Percentiles rank a stretch among this genome's conserved stretches.
Evolutionary conservation across 1,140 invertebrate species (phyloP).

Genomic region (Trissolcus basalis): DNA sequence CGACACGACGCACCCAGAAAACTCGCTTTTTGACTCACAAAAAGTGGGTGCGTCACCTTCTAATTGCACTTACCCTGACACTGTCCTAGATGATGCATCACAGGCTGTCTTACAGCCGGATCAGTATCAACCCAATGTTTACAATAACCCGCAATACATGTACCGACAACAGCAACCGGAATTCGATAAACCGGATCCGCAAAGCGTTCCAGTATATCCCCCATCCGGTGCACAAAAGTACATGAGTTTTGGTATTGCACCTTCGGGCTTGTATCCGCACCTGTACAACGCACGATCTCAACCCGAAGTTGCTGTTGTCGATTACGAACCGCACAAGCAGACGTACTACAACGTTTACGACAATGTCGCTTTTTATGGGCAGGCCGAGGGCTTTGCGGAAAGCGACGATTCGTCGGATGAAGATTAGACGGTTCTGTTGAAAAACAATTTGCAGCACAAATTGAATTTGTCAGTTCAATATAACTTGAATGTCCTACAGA

Average conservation of each 20-base stretch:
- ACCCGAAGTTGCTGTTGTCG: slow-evolving; percentile 69
- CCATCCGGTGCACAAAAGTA: slow-evolving; percentile 62
- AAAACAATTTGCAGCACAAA: no score
- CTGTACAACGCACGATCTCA: slow-evolving; percentile 70
- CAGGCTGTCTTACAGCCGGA: slow-evolving; percentile 54
- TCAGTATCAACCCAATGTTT: no score
- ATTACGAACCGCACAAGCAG: slow-evolving; percentile 69
- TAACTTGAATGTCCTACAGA: no score
- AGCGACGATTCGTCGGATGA: slow-evolving; percentile 68
- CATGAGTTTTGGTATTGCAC: slow-evolving; percentile 64
- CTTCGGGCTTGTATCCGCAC: slow-evolving; percentile 69
- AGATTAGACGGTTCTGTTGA: slow-evolving; percentile 13
- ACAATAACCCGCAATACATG: slow-evolving; percentile 64
- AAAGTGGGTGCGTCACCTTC: slow-evolving; percentile 71
- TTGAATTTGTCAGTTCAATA: no score
- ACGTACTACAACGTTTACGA: slow-evolving; percentile 69
- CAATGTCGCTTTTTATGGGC: slow-evolving; percentile 62
- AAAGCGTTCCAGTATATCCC: slow-evolving; percentile 54
- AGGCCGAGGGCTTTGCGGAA: slow-evolving; percentile 60
- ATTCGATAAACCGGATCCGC: slow-evolving; percentile 42
- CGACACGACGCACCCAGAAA: slow-evolving; percentile 75
- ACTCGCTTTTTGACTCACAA: slow-evolving; percentile 71
- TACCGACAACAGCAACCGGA: slow-evolving; percentile 69
- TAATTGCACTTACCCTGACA: slow-evolving; percentile 73
- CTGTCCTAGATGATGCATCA: slow-evolving; percentile 54